These are phyloP conservation scores for Eidolon helvum DNA, from an alignment of 2,113 vertebrate genomes.

Conservation along the genomic window DNA sequence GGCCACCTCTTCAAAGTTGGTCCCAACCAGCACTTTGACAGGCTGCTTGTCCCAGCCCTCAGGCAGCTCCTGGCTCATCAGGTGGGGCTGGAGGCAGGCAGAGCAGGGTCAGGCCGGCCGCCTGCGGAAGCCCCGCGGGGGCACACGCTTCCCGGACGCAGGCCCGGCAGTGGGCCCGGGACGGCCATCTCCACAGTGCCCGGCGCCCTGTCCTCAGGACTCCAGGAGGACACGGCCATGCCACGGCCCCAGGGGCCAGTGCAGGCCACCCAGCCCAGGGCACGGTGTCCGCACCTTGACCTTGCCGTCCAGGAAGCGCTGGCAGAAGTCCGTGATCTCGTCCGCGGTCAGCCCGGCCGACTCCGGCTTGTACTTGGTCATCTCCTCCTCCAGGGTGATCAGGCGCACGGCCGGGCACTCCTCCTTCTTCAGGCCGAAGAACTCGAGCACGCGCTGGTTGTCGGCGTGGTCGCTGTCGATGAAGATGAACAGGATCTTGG, in stretches of 20 bases:
- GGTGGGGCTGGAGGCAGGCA: slow-evolving; percentile 88
- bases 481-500: slow-evolving; percentile 98
- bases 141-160: too few species aligned
- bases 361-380: slow-evolving; percentile 98
- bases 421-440: slow-evolving; percentile 98
- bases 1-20: slow-evolving; percentile 96
- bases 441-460: slow-evolving; percentile 98
- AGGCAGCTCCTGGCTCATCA: slow-evolving; percentile 98
- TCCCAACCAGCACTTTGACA: slow-evolving; percentile 94
- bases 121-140: too few species aligned
- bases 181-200: fast-evolving
- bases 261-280: background rate
- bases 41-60: slow-evolving; percentile 96
- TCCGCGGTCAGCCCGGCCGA: slow-evolving; percentile 89
- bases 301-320: slow-evolving; percentile 92
- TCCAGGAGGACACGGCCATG: background rate
- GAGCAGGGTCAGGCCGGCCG: too few species aligned
- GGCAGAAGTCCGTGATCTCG: slow-evolving; percentile 92
- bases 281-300: slow-evolving; percentile 87
- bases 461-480: slow-evolving; percentile 96
- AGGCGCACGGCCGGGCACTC: slow-evolving; percentile 96
- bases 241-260: fast-evolving
- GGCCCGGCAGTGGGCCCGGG: too few species aligned
- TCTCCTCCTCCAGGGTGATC: slow-evolving; percentile 98
- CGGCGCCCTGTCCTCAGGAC: background rate